A percentile compares a stretch with the other conserved stretches of the same genome.
Conservation (phyloP, 2,797 vertebrate species). For the Falco novaeseelandiae region DNA sequence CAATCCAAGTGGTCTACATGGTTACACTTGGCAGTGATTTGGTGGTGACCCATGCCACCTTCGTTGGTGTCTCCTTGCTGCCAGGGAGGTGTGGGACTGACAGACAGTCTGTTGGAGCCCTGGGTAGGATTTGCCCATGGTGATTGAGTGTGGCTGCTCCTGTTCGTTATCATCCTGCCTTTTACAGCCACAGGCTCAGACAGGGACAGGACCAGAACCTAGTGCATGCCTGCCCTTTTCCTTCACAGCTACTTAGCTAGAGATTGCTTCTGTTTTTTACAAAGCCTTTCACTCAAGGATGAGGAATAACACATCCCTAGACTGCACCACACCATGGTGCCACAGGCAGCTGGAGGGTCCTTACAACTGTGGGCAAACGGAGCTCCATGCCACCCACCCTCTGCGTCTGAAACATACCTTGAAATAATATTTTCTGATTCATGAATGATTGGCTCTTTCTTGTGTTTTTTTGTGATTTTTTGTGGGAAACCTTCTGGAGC, state of each 20-base stretch:
- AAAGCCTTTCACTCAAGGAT: not conserved
- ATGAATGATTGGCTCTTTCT: accelerated
- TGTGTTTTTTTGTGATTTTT: not conserved
- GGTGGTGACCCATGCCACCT: no score
- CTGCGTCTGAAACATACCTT: not conserved
- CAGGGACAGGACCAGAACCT: not conserved
- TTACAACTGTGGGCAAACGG: accelerated
- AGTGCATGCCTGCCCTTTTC: no score
- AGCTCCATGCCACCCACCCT: accelerated
- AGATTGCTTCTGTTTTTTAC: not conserved
- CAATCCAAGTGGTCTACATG: no score
- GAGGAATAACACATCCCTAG: not conserved
- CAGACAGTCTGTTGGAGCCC: no score
- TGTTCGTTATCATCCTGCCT: not conserved
- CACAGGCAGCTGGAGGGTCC: accelerated
- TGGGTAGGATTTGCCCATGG: no score
- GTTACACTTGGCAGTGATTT: no score
- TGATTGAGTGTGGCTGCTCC: not conserved
- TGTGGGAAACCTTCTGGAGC: not conserved
- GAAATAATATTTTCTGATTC: not conserved
- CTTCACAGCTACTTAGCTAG: not conserved
- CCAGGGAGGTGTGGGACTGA: no score
- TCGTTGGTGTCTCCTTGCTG: no score
- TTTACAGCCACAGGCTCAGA: no score
- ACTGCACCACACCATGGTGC: accelerated